Base-by-base conservation (phyloP, 2,888 invertebrate species). In the Sphaerophoria rueppellii region DNA sequence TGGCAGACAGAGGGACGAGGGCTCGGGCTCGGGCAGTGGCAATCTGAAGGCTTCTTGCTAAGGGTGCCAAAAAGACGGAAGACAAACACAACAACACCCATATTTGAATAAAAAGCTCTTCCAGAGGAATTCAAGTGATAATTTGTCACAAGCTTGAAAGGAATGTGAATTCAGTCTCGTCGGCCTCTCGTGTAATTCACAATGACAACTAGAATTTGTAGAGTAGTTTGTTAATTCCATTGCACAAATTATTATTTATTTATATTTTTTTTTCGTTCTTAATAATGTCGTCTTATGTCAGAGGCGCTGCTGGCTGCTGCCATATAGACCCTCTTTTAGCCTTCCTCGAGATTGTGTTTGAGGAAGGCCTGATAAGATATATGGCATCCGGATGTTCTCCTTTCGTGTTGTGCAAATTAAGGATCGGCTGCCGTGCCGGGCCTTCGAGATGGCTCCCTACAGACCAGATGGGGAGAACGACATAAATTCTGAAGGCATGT, bases 231-330 rank as follows among this genome's bases (percentile, higher is more conserved):
- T 71, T 83, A 79, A 79, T 83, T 79, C 71, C 82, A 75, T 73
- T 79, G 82, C 71, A 71, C 74, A 78, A 83, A 83, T 83, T 79
- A 79, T 79, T 79, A 75, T 79, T 83, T 79, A 83, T 83, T 83
- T 75, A 79, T 79, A 75, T 63, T 61, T 61, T 4, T 43, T 24
- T 24, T 24, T 24, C 24, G 24, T 24, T 24, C 24, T 24, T 24
- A 24, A 24, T 52, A 72, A 55, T 48, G 61, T 67, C 52, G 72
- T 72, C 58, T 55, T 72, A 37, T 40, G 40, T 67, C 24, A 52
- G 50, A 50, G 46, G n/a, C 12, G 14, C 7, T 6, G 5, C n/a
- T 35, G 16, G 60, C 24, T 11, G 24, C 11, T 24, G 48, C 9
- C n/a, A n/a, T n/a, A n/a, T n/a, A n/a, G n/a, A n/a, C 14, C 34